Base-by-base conservation (phyloP, 2,113 vertebrate genomes). In the Brachyhypopomus occidentalis region DNA sequence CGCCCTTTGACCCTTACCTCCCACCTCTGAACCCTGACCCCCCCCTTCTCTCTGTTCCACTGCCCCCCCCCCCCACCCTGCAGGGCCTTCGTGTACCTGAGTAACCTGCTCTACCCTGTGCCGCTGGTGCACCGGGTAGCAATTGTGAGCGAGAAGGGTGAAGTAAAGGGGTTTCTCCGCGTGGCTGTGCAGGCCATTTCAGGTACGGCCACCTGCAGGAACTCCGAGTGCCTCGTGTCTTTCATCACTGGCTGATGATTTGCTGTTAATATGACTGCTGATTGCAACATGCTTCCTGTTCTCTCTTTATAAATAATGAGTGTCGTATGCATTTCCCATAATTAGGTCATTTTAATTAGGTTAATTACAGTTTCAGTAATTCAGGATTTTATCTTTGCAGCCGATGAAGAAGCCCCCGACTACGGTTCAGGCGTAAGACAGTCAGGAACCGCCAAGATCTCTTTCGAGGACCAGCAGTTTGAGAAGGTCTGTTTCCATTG, bases 31-130 rank as follows among this genome's bases (percentile, higher is more conserved):
- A 34, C 8, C 23, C 55, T 58, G 5, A 38, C 7, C 12, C n/a
- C 71, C 74, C 34, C 64, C 64, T 63, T 23, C 75, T 36, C 59
- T 59, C 41, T 36, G 16, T 27, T 60, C 19, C 34, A 38, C 0
- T 20, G 2, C 5, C 41, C 19, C 55, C 64, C 30, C 22, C n/a
- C 6, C 71, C 73, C 58, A 30, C 69, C 45, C 71, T 17, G 52
- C 70, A 98, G 98, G 93, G 97, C 97, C 79, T 98, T 99, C 83
- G 98, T 99, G 86, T 99, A 98, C 90, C 92, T 99, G 90, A 99
- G 98, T 90, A 98, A 99, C 93, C 93, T 99, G 89, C 94, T 99
- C 70, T 99, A 99, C 85, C 97, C 97, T 0, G 97, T 99, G 83
- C 96, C 98, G 0, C 90, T 99, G 91, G 96, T 99, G 0, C 98